Conservation (phyloP, 2,888 invertebrate species). For the Dryococelus australis region DNA sequence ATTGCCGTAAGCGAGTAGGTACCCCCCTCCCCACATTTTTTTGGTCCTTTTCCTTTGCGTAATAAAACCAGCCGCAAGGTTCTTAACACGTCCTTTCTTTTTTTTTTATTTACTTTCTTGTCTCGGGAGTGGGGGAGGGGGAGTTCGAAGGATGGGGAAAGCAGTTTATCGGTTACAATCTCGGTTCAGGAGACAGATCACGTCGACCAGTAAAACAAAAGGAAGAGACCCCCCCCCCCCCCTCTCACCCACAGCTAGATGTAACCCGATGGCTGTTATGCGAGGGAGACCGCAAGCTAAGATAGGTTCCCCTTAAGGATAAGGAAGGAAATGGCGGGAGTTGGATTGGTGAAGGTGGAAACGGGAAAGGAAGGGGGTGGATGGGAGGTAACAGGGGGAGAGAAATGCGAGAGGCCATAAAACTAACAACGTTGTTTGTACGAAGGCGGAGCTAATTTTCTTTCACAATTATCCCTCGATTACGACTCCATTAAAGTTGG, state of each 20-base stretch:
- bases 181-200: constrained; percentile 19
- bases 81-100: constrained; percentile 1
- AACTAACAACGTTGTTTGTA: constrained; percentile 31
- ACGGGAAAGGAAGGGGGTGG: not conserved
- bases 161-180: constrained; percentile 21
- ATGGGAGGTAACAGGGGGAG: not conserved
- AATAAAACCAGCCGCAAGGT: not conserved
- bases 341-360: not conserved
- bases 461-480: constrained; percentile 36
- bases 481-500: constrained; percentile 33
- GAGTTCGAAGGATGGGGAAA: not conserved
- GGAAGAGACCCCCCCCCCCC: not conserved
- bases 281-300: not conserved
- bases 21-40: no score
- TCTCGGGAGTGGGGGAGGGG: not conserved
- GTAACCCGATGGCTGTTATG: not conserved
- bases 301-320: constrained; percentile 1
- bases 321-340: constrained; percentile 8
- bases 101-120: not conserved
- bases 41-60: not conserved
- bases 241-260: no score
- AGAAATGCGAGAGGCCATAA: constrained; percentile 24
- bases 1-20: no score
- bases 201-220: constrained; percentile 12
- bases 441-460: constrained; percentile 36